phyloP scores from a whole-genome alignment of 2,888 invertebrate genomes.

The Enoplolaimus lenunculus region DNA sequence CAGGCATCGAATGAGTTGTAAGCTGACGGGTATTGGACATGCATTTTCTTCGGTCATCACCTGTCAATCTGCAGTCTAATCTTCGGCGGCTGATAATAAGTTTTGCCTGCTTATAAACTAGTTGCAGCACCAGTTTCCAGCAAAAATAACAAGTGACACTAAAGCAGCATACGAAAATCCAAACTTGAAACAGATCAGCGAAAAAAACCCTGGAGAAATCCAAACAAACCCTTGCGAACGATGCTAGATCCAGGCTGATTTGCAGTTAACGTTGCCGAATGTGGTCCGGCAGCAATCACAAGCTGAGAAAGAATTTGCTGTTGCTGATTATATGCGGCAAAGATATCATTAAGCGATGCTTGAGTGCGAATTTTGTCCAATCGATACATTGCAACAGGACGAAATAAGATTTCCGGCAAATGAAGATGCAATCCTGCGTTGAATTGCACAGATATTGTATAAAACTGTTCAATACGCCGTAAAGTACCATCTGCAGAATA shows the following conservation, averaged over 20 bases:
- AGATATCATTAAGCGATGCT: not conserved
- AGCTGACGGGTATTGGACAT: not conserved
- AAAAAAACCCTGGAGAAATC: not conserved
- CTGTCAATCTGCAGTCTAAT: not conserved
- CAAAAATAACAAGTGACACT: not conserved
- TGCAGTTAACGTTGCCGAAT: not conserved
- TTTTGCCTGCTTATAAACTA: not conserved
- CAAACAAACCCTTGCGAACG: not conserved
- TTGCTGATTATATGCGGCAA: not conserved
- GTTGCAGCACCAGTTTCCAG: not conserved
- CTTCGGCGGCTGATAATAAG: not conserved
- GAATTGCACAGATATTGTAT: not conserved
- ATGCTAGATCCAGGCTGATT: not conserved
- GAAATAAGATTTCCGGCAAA: not conserved
- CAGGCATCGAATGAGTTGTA: too few species aligned
- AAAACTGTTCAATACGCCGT: not conserved
- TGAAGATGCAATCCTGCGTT: not conserved
- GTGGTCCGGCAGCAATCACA: not conserved
- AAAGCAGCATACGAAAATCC: not conserved
- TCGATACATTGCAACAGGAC: not conserved
- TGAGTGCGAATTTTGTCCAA: not conserved
- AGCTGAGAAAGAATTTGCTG: not conserved
- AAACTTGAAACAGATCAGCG: not conserved
- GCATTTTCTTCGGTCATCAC: too few species aligned
- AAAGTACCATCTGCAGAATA: not conserved